Base-by-base conservation (phyloP, 2,888 invertebrate species). In the Epinotia bilunana region DNA sequence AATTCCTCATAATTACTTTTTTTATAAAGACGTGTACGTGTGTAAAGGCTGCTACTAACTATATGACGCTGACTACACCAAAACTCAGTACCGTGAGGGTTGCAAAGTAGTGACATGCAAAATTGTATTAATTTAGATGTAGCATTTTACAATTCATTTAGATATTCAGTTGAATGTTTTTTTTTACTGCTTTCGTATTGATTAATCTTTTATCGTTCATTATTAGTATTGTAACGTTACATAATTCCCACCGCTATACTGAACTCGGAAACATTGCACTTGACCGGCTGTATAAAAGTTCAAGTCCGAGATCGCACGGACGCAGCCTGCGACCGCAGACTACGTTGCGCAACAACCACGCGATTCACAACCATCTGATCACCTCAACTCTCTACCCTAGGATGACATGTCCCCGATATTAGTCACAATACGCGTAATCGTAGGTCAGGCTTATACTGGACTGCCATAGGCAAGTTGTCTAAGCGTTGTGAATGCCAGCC, bases 221-320 rank as follows among this genome's bases (percentile, higher is more conserved):
- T 69, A 46, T 60, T 39, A 58, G 43, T 23, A n/a, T 46, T 60
- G 58, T 64, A 39, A 68, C n/a, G 67, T 68, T 43, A 58, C 70
- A 49, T 49, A 53, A 62, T 74, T 70, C 71, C 55, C 61, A 67
- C 18, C 58, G 23, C 74, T 65, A 64, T 60, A 70, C 39, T 68
- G 63, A 70, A 60, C 74, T 74, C 76, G 71, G 79, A 80, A 82
- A 82, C 84, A 83, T 85, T 88, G 88, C 84, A 87, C 90, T 91
- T 91, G 90, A 92, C 91, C 90, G 88, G 84, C 76, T 75, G 78
- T 78, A 72, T 78, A 82, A 39, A 39, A 86, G 91, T 91, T 91
- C 91, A 92, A 91, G 91, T 90, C 89, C 88, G 87, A 86, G 83
- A 82, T 83, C 80, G 82, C 81, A 82, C 80, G 80, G 83, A 79